Conservation (phyloP, 2,888 invertebrate species). For the Polymixis flavicincta region DNA sequence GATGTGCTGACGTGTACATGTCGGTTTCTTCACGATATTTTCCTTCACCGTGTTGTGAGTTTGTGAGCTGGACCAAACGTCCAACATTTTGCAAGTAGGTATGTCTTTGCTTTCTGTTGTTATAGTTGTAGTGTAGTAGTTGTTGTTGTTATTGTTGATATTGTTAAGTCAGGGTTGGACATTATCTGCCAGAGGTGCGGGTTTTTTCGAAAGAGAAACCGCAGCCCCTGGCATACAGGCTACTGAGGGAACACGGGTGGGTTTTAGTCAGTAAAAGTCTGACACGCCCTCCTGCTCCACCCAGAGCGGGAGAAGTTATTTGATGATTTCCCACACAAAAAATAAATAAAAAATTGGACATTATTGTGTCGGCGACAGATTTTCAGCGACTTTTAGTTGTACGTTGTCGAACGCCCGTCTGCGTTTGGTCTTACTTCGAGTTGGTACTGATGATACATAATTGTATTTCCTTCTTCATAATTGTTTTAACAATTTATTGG, state of each 20-base stretch:
- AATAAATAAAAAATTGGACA: too few relatives aligned
- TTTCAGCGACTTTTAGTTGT: background rate
- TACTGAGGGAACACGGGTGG: too few relatives aligned
- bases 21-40: background rate
- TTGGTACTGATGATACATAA: constrained; percentile 40
- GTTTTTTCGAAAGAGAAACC: too few relatives aligned
- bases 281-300: too few relatives aligned
- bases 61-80: background rate
- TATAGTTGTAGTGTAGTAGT: too few relatives aligned
- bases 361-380: background rate
- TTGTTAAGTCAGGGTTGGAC: background rate
- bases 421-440: constrained; percentile 3
- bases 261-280: too few relatives aligned
- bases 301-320: too few relatives aligned
- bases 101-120: background rate
- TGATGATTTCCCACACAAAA: too few relatives aligned
- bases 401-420: constrained; percentile 17
- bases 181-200: too few relatives aligned
- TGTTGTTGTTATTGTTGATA: too few relatives aligned
- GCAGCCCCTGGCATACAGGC: too few relatives aligned
- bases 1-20: too few relatives aligned
- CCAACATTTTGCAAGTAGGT: background rate
- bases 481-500: constrained; percentile 40
- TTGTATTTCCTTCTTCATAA: constrained; percentile 44
- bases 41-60: background rate